phyloP scores from a whole-genome alignment of 2,888 invertebrate species.

The Teleiodes luculella region DNA sequence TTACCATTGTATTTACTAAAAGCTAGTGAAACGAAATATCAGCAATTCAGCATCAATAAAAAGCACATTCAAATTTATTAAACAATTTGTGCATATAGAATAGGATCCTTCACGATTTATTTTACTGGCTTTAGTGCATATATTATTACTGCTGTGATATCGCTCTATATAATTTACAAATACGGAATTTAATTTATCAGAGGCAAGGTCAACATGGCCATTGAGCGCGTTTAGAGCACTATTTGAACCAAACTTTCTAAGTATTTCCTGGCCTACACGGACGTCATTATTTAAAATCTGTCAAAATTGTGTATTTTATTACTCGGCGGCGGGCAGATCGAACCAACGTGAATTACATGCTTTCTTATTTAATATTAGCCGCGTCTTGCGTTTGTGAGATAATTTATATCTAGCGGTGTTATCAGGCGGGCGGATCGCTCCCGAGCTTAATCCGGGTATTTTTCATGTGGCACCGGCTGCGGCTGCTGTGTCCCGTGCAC shows the following conservation, averaged over 20 bases:
- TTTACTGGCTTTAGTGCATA: not conserved
- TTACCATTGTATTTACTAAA: too few relatives aligned
- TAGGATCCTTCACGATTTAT: not conserved
- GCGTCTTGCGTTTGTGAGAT: slow-evolving; percentile 71
- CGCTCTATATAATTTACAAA: slow-evolving; percentile 13
- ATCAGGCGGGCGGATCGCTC: slow-evolving; percentile 70
- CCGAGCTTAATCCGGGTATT: slow-evolving; percentile 75
- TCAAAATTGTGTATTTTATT: slow-evolving; percentile 76
- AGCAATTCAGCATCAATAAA: too few relatives aligned
- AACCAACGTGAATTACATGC: slow-evolving; percentile 73
- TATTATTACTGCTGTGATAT: slow-evolving; percentile 11
- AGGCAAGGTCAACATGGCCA: slow-evolving; percentile 46
- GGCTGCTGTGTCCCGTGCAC: slow-evolving; percentile 41
- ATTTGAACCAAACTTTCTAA: slow-evolving; percentile 65
- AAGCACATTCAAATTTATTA: too few relatives aligned
- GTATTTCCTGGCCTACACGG: slow-evolving; percentile 69
- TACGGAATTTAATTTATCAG: slow-evolving; percentile 37
- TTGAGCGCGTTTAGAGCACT: slow-evolving; percentile 53
- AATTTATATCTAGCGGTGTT: slow-evolving; percentile 72
- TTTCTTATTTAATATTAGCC: slow-evolving; percentile 77
- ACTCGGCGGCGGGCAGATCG: slow-evolving; percentile 56
- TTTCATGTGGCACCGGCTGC: slow-evolving; percentile 62
- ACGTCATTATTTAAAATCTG: slow-evolving; percentile 77
- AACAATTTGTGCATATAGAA: too few relatives aligned
- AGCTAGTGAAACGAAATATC: too few relatives aligned